Base-by-base conservation (phyloP, 2,113 vertebrate genomes). In the Chaetodon trifascialis region DNA sequence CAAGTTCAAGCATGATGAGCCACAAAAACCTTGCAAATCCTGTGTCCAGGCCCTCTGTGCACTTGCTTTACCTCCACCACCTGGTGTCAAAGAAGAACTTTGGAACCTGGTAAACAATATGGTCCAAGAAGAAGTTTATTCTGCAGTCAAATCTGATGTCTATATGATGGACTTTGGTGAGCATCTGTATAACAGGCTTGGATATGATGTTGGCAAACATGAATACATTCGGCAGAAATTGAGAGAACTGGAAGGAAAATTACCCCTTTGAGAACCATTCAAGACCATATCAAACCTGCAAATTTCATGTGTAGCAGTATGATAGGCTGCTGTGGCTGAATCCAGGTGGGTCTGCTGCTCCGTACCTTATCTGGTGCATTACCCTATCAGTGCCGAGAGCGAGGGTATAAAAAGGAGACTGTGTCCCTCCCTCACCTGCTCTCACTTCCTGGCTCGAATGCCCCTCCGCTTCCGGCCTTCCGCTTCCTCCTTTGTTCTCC, bases 171-270 rank as follows among this genome's bases (percentile, higher is more conserved):
- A 85, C 30, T 74, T 54, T 44, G 89, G 79, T 11, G n/a, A 92
- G 15, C 76, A 83, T 69, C 14, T 79, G 0, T 78, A 60, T 4
- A 87, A 87, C 70, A 15, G 67, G 7, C 66, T 65, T 23, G 88
- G 86, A 9, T 49, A 47, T 63, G 76, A 83, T 62, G n/a, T 19
- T 55, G 34, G n/a, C 15, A 84, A 81, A 79, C 86, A 90, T 17
- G 74, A 88, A 56, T 84, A 84, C 11, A 82, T 92, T 60, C 40
- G 49, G 0, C 82, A 84, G 36, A 87, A 86, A 30, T 9, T 89
- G 36, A 81, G 90, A 47, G 79, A 84, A 60, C 64, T 86, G 34
- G 86, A 77, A 69, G 56, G 19, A 82, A 79, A 60, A 70, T 3
- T 14, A 54, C 52, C n/a, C 52, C 52, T 4, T n/a, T 54, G 21